Conservation (phyloP, 2,797 vertebrate genomes). For the Rhinoraja longicauda region DNA sequence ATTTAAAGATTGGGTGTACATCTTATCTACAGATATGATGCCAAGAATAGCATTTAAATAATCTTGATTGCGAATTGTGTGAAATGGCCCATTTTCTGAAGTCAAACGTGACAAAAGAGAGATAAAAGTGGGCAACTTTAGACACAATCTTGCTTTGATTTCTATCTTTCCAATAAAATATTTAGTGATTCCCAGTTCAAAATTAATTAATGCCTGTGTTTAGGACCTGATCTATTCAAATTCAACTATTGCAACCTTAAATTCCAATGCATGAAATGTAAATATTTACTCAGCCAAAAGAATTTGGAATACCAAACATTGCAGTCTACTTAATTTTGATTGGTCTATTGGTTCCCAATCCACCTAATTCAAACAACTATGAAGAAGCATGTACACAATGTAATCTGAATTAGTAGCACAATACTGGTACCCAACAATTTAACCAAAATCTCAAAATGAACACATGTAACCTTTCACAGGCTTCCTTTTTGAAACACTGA, state of each 20-base stretch:
- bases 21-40: neutral
- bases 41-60: neutral
- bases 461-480: neutral
- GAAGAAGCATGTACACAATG: neutral
- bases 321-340: neutral
- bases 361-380: neutral
- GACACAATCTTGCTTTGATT: neutral
- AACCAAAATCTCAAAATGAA: neutral
- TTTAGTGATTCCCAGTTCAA: neutral
- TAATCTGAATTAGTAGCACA: neutral
- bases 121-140: neutral
- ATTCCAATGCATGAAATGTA: neutral
- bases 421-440: neutral
- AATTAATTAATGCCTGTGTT: neutral
- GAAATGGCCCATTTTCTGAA: neutral
- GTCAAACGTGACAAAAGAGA: neutral
- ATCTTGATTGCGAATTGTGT: neutral
- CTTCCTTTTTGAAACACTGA: neutral
- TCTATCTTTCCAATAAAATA: neutral
- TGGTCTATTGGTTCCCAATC: neutral
- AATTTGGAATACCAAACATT: neutral
- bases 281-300: neutral
- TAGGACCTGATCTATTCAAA: neutral
- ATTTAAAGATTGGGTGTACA: neutral
- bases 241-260: neutral